Base-by-base conservation (phyloP, 2,888 invertebrate species). In the Melipona beecheii region DNA sequence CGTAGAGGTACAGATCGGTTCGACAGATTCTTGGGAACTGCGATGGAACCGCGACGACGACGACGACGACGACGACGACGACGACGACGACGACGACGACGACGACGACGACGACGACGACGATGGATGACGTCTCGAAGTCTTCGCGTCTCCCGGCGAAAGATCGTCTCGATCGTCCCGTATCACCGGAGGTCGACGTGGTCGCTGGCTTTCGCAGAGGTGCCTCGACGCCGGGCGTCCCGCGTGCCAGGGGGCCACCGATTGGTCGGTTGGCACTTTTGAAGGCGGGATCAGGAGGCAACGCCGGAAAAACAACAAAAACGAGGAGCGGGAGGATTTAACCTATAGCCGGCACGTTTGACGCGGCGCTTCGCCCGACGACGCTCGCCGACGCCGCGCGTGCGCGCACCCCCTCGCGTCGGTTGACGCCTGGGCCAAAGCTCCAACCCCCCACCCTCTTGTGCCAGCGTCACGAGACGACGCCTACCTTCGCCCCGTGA, bases 211-310 rank as follows among this genome's bases (percentile, higher is more conserved):
- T 43, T 43, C 3, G 79, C 75, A 60, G 81, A 75, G 80, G 84
- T 79, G 72, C 75, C 78, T 75, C 82, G 75, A 72, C 79, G 79
- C 74, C 85, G 90, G 83, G 89, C 82, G 84, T 87, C 84, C 81
- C 81, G 80, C 76, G 81, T 77, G 74, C 80, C 43, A 43, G 68
- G 75, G 74, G 74, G 68, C 84, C 89, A 90, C 88, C 91, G 93
- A 94, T 94, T 94, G 94, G 94, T 94, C 93, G 92, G 87, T 84
- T 83, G 90, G 89, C 91, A 94, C 93, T 94, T 93, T 93, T 93
- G 93, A 94, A 94, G 94, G 94, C 94, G 94, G 94, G 94, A 94
- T 94, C 94, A 94, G 94, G 94, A 94, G 93, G 93, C 94, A 94
- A 91, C 91, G 91, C 90, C 92, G 92, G 93, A 93, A 93, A 93